Evolutionary conservation across 2,888 invertebrate genomes (phyloP).

Genomic region (Antitype chi): DNA sequence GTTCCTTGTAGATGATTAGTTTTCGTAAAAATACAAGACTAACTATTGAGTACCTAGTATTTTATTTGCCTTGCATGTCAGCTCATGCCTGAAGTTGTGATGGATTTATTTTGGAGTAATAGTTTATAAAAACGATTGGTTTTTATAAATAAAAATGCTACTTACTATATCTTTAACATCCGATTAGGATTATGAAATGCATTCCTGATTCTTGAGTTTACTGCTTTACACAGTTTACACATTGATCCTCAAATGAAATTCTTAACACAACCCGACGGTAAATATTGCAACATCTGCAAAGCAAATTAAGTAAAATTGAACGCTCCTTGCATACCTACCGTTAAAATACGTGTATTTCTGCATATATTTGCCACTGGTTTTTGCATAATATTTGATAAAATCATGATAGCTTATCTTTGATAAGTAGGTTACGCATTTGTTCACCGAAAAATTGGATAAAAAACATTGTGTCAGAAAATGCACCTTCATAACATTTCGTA

Average conservation of each 20-base stretch:
- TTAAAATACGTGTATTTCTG: slow-evolving; percentile 46
- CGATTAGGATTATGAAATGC: slow-evolving; percentile 9
- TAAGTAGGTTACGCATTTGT: slow-evolving; percentile 54
- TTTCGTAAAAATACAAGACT: neutral
- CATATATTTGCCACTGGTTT: slow-evolving; percentile 48
- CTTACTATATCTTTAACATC: neutral
- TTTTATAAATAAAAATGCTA: neutral
- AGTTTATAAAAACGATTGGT: neutral
- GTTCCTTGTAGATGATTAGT: neutral
- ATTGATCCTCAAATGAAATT: slow-evolving; percentile 36
- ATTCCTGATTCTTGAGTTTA: slow-evolving; percentile 23
- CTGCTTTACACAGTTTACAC: neutral
- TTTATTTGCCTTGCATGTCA: neutral
- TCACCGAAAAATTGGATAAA: slow-evolving; percentile 32
- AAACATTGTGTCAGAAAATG: neutral
- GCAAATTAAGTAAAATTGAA: slow-evolving; percentile 49
- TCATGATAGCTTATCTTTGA: slow-evolving; percentile 57
- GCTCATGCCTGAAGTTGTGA: neutral
- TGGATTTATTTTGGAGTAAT: neutral
- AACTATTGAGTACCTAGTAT: neutral
- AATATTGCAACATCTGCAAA: slow-evolving; percentile 54
- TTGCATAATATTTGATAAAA: slow-evolving; percentile 60
- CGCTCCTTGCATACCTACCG: slow-evolving; percentile 33
- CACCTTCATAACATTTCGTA: neutral
- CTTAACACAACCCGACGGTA: slow-evolving; percentile 9